A percentile compares a stretch with the other conserved stretches of the same genome.
phyloP scores from a whole-genome alignment of 2,797 vertebrate genomes.

The Amniataba percoides region DNA sequence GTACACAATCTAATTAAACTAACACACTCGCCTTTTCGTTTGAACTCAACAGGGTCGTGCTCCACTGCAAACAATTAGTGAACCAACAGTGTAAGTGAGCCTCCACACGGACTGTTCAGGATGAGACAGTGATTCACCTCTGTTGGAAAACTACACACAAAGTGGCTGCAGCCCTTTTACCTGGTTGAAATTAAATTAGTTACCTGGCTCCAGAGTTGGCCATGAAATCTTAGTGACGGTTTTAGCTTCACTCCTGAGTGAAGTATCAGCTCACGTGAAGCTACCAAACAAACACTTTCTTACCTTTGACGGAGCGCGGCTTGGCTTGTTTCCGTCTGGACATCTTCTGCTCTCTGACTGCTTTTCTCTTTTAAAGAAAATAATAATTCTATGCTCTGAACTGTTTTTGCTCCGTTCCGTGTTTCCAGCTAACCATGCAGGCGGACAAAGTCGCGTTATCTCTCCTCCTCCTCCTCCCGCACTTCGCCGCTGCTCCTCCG shows the following conservation, averaged over 20 bases:
- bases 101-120: not conserved
- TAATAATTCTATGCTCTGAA: conserved; percentile 22
- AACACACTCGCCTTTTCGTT: not conserved
- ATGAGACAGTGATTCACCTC: conserved; percentile 5
- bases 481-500: conserved; percentile 83
- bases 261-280: conserved; percentile 39
- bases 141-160: conserved; percentile 10
- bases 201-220: conserved; percentile 83
- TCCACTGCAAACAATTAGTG: conserved; percentile 16
- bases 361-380: not conserved
- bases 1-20: not conserved
- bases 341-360: conserved; percentile 86
- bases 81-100: not conserved
- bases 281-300: conserved; percentile 69
- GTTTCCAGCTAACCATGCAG: conserved; percentile 81
- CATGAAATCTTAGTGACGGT: conserved; percentile 76
- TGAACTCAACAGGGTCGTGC: not conserved
- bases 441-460: conserved; percentile 56
- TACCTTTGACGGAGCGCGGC: conserved; percentile 98
- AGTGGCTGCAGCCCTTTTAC: conserved; percentile 1
- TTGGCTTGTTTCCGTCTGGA: conserved; percentile 98
- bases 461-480: conserved; percentile 55
- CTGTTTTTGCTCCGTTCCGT: conserved; percentile 74
- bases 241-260: conserved; percentile 72
- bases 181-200: conserved; percentile 50